These are phyloP conservation scores for Platygyra sinensis DNA, from an alignment of 64 coral and sea anemone species.

Conservation along the genomic window DNA sequence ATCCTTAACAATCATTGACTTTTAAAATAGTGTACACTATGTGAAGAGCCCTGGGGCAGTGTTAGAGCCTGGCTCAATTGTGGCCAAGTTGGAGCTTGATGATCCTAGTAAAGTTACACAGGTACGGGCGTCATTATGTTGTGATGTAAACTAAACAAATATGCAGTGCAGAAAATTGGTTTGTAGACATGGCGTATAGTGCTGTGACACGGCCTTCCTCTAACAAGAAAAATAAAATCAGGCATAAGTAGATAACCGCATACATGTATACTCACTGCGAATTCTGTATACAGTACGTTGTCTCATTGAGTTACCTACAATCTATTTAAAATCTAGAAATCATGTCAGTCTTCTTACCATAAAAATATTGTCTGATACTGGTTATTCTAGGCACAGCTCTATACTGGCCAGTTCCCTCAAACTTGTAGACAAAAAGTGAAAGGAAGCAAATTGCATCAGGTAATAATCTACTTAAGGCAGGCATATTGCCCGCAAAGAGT, in stretches of 20 bases:
- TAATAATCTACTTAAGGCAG: not conserved
- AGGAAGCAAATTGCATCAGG: slow-evolving; percentile 88
- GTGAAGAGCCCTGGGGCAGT: slow-evolving; percentile 89
- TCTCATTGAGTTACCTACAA: too few relatives aligned
- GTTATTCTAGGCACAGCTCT: slow-evolving; percentile 71
- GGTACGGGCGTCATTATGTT: slow-evolving; percentile 30
- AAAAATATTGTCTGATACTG: too few relatives aligned
- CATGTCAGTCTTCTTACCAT: too few relatives aligned
- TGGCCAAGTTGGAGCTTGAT: slow-evolving; percentile 92
- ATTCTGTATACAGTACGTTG: too few relatives aligned
- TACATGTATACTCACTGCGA: too few relatives aligned
- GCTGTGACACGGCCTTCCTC: too few relatives aligned
- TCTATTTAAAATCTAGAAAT: too few relatives aligned
- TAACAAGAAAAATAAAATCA: too few relatives aligned
- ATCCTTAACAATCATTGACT: not conserved
- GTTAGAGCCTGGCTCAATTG: slow-evolving; percentile 88
- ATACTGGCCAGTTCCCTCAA: slow-evolving; percentile 68
- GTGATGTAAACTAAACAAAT: too few relatives aligned
- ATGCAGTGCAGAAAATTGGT: too few relatives aligned
- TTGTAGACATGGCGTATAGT: too few relatives aligned
- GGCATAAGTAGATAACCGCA: too few relatives aligned
- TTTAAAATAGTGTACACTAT: slow-evolving; percentile 79
- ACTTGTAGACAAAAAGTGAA: slow-evolving; percentile 66
- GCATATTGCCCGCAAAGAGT: not conserved
- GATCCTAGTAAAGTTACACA: slow-evolving; percentile 94